Evolutionary conservation across 2,888 invertebrate species (phyloP).

Genomic region (Tenthredo notha): DNA sequence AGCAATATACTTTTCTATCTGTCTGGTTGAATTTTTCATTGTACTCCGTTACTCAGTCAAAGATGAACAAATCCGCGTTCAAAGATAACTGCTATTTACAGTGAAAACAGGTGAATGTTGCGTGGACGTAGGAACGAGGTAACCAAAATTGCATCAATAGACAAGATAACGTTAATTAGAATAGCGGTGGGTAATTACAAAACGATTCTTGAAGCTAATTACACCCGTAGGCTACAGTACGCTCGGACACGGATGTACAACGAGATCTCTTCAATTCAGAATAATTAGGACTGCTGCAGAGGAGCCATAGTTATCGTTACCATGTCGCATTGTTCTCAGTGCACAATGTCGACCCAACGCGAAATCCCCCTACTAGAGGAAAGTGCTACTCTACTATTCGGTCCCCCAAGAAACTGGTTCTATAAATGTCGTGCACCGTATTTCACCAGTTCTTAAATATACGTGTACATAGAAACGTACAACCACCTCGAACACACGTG

Average conservation of each 20-base stretch:
- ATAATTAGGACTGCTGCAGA: conserved; percentile 37
- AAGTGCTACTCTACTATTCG: conserved; percentile 30
- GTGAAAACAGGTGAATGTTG: conserved; percentile 1
- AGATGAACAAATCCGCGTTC: conserved; percentile 6
- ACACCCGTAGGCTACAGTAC: conserved; percentile 7
- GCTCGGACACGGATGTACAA: conserved; percentile 47
- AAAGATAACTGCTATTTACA: conserved; percentile 7
- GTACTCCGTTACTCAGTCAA: background rate
- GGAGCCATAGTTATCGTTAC: conserved; percentile 2
- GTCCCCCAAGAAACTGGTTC: conserved; percentile 33
- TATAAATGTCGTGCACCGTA: background rate
- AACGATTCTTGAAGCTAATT: conserved; percentile 45
- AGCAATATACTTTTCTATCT: conserved; percentile 6
- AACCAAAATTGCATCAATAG: background rate
- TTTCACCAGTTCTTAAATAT: conserved; percentile 29
- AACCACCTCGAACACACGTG: background rate
- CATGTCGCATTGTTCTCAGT: conserved; percentile 37
- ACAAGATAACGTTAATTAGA: conserved; percentile 36
- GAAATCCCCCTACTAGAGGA: conserved; percentile 31
- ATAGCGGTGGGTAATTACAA: conserved; percentile 41
- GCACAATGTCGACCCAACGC: conserved; percentile 32
- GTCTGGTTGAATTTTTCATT: conserved; percentile 15
- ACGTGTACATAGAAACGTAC: background rate
- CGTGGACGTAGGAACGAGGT: conserved; percentile 1
- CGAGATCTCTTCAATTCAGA: conserved; percentile 49